These are phyloP conservation scores for Linyphia triangularis DNA, from an alignment of 2,888 invertebrate genomes.

Conservation along the genomic window DNA sequence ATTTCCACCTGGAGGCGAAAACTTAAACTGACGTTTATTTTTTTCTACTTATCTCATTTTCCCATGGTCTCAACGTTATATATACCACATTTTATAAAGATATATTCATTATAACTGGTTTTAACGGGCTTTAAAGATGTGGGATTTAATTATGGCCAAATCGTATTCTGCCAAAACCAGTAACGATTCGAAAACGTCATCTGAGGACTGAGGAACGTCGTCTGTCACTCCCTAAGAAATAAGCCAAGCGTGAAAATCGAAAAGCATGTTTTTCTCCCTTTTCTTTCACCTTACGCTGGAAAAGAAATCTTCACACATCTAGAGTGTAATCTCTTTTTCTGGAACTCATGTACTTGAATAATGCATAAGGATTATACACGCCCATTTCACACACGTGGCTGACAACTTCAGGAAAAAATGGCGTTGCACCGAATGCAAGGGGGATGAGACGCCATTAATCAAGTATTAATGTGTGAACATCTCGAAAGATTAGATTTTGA, in stretches of 20 bases:
- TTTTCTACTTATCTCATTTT: too few relatives aligned
- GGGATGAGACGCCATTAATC: background rate
- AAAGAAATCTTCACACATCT: background rate
- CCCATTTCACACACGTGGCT: slow-evolving; percentile 36
- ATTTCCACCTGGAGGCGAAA: too few relatives aligned
- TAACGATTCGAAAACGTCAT: too few relatives aligned
- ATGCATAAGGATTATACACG: slow-evolving; percentile 46
- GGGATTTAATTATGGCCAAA: background rate
- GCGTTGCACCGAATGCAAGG: background rate
- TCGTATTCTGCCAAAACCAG: background rate
- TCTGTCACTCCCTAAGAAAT: too few relatives aligned
- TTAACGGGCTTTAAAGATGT: background rate
- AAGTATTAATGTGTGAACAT: slow-evolving; percentile 35
- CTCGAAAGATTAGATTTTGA: background rate
- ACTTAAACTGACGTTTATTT: too few relatives aligned
- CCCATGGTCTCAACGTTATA: too few relatives aligned
- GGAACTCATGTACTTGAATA: background rate
- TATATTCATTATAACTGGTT: background rate
- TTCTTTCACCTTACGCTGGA: background rate
- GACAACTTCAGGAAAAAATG: background rate
- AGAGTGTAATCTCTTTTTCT: too few relatives aligned
- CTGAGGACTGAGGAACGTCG: too few relatives aligned
- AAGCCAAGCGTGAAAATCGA: too few relatives aligned
- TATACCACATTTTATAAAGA: background rate
- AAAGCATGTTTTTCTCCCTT: background rate